Evolutionary conservation across 1,140 invertebrate species (phyloP), one percentile per base, ranked within the genome.

Genomic region (Caenorhabditis tropicalis): DNA sequence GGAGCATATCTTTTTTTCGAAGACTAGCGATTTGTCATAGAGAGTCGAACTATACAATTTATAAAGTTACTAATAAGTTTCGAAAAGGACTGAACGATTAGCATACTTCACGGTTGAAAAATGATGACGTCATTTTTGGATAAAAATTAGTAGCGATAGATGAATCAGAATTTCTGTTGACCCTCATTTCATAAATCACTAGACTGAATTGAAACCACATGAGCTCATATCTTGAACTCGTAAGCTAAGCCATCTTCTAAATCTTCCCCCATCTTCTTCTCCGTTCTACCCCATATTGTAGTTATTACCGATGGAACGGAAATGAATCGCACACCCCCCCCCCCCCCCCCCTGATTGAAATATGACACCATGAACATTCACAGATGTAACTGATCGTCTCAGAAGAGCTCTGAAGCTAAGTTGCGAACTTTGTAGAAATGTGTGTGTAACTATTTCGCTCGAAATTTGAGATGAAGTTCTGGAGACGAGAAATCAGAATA

Each of bases 301-400:
- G 65, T 74, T 74, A 39, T 74, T 74, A 74, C 36, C 33, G 65
- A 36, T 19, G n/a, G 31, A 74, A 46, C 65, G 65, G 65, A 65
- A 65, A 74, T 46, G 65, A 74, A 74, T 74, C 36, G 65, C 36
- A 24, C 24, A 27, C 65, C 10, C 3, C 3, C 4, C 19, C 60
- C 9, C n/a, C n/a, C n/a, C n/a, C n/a, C n/a, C n/a, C 5, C 1
- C 9, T 43, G 36, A 74, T 74, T 74, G 65, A 74, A 74, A 74
- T 46, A 27, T 43, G 65, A 74, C 65, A 74, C 65, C 36, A 74
- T 74, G 65, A 74, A 74, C 65, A 74, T 43, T 74, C 65, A 74
- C 65, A 74, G 65, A 74, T 74, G 65, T 74, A 74, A 74, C 65
- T 15, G 65, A 74, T 74, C 65, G 65, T 74, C 36, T 74, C 29